phyloP scores from a whole-genome alignment of 37 sponge, comb jelly and placozoan species.

The Aphrocallistes beatrix region DNA sequence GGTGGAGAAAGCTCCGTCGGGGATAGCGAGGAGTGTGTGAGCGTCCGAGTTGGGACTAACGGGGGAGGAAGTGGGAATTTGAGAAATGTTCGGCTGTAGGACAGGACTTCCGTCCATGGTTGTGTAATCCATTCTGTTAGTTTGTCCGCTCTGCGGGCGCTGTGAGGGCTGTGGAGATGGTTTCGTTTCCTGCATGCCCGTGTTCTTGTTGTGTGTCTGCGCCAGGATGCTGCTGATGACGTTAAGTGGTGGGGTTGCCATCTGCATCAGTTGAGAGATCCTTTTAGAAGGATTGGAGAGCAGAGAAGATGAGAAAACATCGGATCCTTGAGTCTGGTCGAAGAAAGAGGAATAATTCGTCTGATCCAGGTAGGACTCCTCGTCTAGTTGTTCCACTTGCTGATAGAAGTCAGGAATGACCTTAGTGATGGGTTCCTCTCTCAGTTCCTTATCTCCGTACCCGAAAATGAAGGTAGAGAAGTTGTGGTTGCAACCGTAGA shows the following conservation, averaged over 20 bases:
- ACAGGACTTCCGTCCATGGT: background rate
- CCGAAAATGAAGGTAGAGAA: slow-evolving; percentile 67
- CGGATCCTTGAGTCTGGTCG: background rate
- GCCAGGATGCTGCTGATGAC: background rate
- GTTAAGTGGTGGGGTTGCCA: slow-evolving; percentile 2
- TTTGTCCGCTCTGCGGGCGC: background rate
- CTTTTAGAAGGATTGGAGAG: background rate
- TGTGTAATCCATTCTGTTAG: background rate
- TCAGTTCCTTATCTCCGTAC: slow-evolving; percentile 50
- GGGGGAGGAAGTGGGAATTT: background rate
- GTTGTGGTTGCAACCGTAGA: slow-evolving; percentile 77
- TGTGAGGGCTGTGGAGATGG: background rate
- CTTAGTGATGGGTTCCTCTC: slow-evolving; percentile 38
- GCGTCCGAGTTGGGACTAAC: background rate
- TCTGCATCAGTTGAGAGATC: background rate
- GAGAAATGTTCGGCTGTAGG: background rate
- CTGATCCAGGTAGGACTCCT: slow-evolving; percentile 8
- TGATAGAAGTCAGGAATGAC: slow-evolving; percentile 57
- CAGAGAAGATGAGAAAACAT: background rate
- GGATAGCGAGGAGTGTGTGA: background rate
- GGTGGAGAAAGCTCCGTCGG: slow-evolving; percentile 59
- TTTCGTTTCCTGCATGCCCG: background rate
- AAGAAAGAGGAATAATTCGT: background rate
- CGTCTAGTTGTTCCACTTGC: slow-evolving; percentile 35
- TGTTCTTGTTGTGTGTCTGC: background rate